These are phyloP conservation scores for Sitodiplosis mosellana DNA, from an alignment of 1,140 invertebrate species.

Conservation along the genomic window DNA sequence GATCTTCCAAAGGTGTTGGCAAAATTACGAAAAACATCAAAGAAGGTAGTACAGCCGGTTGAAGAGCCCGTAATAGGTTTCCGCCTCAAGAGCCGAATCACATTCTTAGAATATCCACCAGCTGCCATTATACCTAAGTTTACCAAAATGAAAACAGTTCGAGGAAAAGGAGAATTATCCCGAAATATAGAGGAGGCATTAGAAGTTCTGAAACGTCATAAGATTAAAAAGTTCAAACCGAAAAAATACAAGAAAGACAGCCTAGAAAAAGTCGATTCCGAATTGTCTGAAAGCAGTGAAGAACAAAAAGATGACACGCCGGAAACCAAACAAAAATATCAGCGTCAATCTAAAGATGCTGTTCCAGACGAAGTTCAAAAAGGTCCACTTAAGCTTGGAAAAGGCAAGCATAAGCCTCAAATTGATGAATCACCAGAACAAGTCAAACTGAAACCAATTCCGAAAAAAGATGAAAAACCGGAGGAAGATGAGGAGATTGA, in stretches of 20 bases:
- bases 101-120: constrained; percentile 16
- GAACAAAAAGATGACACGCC: constrained; percentile 16
- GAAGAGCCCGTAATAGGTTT: constrained; percentile 12
- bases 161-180: constrained; percentile 17
- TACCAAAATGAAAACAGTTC: constrained; percentile 12
- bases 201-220: constrained; percentile 17
- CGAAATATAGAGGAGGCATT: constrained; percentile 23
- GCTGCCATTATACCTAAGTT: constrained; percentile 11
- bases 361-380: not conserved
- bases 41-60: not conserved
- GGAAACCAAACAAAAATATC: constrained; percentile 14
- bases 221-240: constrained; percentile 16
- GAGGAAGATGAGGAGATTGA: not conserved
- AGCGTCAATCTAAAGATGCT: constrained; percentile 7
- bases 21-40: constrained; percentile 14
- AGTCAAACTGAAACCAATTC: constrained; percentile 22
- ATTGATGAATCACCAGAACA: constrained; percentile 28
- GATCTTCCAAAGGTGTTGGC: constrained; percentile 15
- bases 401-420: constrained; percentile 22
- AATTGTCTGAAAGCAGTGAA: constrained; percentile 20
- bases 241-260: constrained; percentile 18
- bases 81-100: constrained; percentile 18
- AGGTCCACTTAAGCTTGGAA: constrained; percentile 6
- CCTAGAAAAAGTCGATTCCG: constrained; percentile 19
- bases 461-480: not conserved